phyloP scores from a whole-genome alignment of 2,113 vertebrate genomes.

The Myiopsitta monachus region DNA sequence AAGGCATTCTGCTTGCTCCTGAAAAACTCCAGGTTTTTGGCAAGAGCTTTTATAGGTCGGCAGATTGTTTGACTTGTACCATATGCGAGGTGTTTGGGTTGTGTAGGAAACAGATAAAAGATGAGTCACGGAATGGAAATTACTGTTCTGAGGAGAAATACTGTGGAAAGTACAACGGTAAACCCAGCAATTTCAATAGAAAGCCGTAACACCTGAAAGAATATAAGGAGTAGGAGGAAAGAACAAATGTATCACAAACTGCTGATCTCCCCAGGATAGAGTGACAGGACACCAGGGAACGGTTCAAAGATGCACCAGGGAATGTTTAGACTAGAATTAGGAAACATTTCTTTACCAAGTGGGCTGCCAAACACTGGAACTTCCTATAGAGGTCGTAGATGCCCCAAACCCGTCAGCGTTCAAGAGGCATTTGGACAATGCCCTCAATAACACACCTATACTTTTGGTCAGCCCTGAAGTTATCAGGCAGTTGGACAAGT shows the following conservation, averaged over 20 bases:
- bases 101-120: not conserved
- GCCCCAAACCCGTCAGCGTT: not conserved
- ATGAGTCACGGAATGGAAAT: not conserved
- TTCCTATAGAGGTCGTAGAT: not conserved
- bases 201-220: not conserved
- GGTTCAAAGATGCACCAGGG: not conserved
- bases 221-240: not conserved
- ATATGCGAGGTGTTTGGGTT: not conserved
- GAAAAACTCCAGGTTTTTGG: not conserved
- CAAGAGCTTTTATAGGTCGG: not conserved
- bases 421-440: not conserved
- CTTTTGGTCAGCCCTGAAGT: not conserved
- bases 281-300: accelerated
- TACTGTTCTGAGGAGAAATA: not conserved
- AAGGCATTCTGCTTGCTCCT: not conserved
- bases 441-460: not conserved
- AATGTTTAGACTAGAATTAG: not conserved
- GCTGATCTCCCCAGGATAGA: not conserved
- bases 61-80: not conserved
- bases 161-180: not conserved
- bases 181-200: not conserved
- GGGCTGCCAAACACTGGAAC: not conserved
- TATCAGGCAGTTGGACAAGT: not conserved
- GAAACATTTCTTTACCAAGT: not conserved
- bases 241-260: not conserved